Conservation (phyloP, 2,888 invertebrate genomes). For the Diarsia dahlii region DNA sequence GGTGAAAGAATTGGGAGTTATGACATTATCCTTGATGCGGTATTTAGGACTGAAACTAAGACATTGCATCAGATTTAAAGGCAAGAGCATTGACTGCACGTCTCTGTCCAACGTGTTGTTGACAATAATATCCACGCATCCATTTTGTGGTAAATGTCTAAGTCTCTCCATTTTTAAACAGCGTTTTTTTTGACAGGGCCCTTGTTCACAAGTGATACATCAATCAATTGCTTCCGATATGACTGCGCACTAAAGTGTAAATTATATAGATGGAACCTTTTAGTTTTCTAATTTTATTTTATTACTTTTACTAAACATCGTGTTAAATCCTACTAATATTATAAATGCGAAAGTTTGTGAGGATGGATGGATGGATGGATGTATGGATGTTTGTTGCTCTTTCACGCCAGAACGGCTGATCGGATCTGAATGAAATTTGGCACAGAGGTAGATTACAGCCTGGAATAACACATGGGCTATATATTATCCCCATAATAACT, state of each 20-base stretch:
- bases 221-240: too few relatives aligned
- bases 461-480: too few relatives aligned
- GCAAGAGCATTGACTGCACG: slow-evolving; percentile 1
- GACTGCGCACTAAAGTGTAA: background rate
- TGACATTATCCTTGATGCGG: background rate
- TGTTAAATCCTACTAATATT: too few relatives aligned
- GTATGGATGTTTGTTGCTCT: too few relatives aligned
- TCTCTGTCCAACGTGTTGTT: background rate
- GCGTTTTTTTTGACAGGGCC: background rate
- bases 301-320: background rate
- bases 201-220: background rate
- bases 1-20: background rate
- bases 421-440: too few relatives aligned
- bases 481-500: too few relatives aligned
- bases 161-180: background rate
- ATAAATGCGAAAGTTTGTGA: too few relatives aligned
- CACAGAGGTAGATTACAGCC: too few relatives aligned
- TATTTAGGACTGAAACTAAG: slow-evolving; percentile 16
- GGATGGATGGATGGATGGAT: too few relatives aligned
- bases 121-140: background rate
- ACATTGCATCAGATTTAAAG: too few relatives aligned
- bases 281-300: background rate
- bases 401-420: too few relatives aligned
- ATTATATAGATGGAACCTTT: background rate
- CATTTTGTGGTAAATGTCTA: background rate